A percentile compares a stretch with the other conserved stretches of the same genome.
These are phyloP conservation scores for Drosophila sproati DNA, from an alignment of 1,140 invertebrate species.

Conservation along the genomic window DNA sequence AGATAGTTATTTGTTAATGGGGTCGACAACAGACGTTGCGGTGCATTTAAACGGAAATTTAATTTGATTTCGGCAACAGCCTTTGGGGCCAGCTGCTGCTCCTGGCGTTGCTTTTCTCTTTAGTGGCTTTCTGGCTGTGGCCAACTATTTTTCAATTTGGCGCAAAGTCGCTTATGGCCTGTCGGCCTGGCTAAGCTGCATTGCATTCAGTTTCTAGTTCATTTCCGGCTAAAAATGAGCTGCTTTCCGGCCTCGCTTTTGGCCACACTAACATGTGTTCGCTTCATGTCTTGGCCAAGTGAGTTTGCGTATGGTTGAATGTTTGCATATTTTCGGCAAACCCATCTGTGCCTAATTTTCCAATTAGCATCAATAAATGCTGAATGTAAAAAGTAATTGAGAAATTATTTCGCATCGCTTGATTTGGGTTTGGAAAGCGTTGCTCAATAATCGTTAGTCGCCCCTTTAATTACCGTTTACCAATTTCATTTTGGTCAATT, in stretches of 20 bases:
- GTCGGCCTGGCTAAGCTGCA: conserved; percentile 48
- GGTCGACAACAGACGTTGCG: conserved; percentile 19
- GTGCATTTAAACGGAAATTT: conserved; percentile 73
- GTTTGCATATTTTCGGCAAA: conserved; percentile 31
- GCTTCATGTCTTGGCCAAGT: conserved; percentile 24
- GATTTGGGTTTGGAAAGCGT: conserved; percentile 40
- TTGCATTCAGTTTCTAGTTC: conserved; percentile 73
- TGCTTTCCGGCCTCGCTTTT: conserved; percentile 46
- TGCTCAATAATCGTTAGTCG: conserved; percentile 2
- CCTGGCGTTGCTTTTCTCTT: conserved; percentile 2
- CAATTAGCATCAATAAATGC: conserved; percentile 74
- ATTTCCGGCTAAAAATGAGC: conserved; percentile 81
- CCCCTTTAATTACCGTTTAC: conserved; percentile 73
- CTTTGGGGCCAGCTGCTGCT: conserved; percentile 13
- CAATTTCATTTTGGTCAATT: conserved; percentile 61
- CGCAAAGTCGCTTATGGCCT: conserved; percentile 63
- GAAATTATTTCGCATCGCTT: conserved; percentile 66
- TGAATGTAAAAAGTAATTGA: conserved; percentile 65
- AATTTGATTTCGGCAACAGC: conserved; percentile 68
- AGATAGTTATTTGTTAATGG: conserved; percentile 31
- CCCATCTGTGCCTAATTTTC: conserved; percentile 75
- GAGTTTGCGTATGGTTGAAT: neutral
- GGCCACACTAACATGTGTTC: conserved; percentile 51
- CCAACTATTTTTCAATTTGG: conserved; percentile 74
- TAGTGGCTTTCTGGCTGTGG: conserved; percentile 18